These are phyloP conservation scores for Entomobrya proxima DNA, from an alignment of 2,888 invertebrate species.

Conservation along the genomic window DNA sequence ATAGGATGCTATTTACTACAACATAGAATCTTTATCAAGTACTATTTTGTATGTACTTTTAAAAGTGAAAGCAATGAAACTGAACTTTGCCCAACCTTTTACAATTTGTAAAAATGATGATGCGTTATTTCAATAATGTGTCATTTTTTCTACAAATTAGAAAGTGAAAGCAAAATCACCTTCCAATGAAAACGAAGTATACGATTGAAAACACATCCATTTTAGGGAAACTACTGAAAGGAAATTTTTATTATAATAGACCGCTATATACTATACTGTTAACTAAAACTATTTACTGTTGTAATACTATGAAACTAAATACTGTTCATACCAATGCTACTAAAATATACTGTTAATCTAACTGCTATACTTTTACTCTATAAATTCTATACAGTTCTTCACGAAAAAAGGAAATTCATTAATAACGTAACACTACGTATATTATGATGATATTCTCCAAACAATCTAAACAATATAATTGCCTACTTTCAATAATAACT, in stretches of 20 bases:
- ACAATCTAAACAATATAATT: conserved; percentile 61
- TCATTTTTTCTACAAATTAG: conserved; percentile 27
- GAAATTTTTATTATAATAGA: conserved; percentile 62
- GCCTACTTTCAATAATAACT: conserved; percentile 58
- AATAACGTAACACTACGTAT: conserved; percentile 31
- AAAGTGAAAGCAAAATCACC: conserved; percentile 70
- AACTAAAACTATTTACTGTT: conserved; percentile 51
- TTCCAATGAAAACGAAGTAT: conserved; percentile 75
- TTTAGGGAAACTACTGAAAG: conserved; percentile 64
- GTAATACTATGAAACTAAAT: conserved; percentile 38
- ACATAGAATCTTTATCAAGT: conserved; percentile 45
- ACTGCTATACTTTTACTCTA: conserved; percentile 2
- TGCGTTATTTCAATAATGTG: background rate
- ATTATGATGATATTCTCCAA: conserved; percentile 64
- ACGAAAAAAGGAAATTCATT: conserved; percentile 42
- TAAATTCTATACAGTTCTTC: conserved; percentile 43
- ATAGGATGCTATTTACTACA: conserved; percentile 64
- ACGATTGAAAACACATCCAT: conserved; percentile 76
- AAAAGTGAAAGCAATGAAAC: conserved; percentile 50
- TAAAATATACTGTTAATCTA: conserved; percentile 42
- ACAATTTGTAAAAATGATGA: background rate
- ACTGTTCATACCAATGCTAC: conserved; percentile 59
- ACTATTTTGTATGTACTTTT: conserved; percentile 53
- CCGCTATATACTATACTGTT: conserved; percentile 48
- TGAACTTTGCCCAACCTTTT: conserved; percentile 50